A percentile compares a stretch with the other conserved stretches of the same genome.
phyloP scores from a whole-genome alignment of 1,140 invertebrate genomes.

The Nymphalis io region DNA sequence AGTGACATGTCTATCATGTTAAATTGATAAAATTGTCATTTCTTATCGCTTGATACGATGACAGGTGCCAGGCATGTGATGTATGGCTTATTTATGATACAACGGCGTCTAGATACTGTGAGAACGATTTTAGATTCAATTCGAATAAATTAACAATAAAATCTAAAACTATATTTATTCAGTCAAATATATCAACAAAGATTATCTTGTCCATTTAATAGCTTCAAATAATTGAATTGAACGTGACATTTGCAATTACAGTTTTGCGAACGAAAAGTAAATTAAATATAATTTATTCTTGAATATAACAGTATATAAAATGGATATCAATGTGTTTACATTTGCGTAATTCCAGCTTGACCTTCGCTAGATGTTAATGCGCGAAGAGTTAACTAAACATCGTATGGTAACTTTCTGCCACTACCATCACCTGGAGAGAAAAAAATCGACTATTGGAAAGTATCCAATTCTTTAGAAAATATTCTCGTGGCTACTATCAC shows the following conservation, averaged over 20 bases:
- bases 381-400: constrained; percentile 2
- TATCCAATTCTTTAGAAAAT: constrained; percentile 64
- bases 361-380: neutral
- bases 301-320: no score
- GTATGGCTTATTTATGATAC: constrained; percentile 42
- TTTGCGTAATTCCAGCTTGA: no score
- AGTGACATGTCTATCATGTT: constrained; percentile 36
- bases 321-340: no score
- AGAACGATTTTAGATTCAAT: constrained; percentile 30
- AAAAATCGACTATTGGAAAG: constrained; percentile 61
- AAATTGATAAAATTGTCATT: constrained; percentile 52
- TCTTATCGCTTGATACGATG: constrained; percentile 52
- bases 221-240: neutral
- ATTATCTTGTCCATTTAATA: neutral
- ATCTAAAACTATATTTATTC: neutral
- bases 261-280: no score
- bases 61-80: constrained; percentile 54
- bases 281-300: no score
- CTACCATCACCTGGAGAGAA: constrained; percentile 13
- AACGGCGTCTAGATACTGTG: constrained; percentile 37
- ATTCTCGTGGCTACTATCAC: constrained; percentile 61
- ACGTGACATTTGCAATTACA: no score
- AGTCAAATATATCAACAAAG: no score
- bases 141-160: neutral
- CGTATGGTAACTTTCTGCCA: constrained; percentile 25